Percentiles rank a stretch among this genome's conserved stretches.
Evolutionary conservation across 2,797 vertebrate genomes (phyloP).

Genomic region (Enteromius fasciolatus): DNA sequence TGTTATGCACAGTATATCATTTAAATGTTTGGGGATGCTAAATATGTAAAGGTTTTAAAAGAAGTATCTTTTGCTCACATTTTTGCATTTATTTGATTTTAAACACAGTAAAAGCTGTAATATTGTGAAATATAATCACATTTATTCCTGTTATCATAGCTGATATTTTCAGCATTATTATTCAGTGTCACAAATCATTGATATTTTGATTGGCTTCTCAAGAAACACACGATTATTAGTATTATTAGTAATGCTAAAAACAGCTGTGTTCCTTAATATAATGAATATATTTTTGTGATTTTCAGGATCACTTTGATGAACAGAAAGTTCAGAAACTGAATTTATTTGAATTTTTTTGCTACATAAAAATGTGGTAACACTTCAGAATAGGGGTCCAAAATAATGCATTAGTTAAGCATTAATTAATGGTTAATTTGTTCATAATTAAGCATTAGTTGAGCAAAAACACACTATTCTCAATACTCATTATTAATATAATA

Average conservation of each 20-base stretch:
- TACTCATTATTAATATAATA: too few relatives aligned
- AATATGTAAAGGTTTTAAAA: neutral
- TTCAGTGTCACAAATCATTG: neutral
- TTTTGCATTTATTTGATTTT: neutral
- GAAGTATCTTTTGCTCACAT: neutral
- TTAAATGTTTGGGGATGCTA: neutral
- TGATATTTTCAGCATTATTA: constrained; percentile 2
- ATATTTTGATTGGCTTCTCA: neutral
- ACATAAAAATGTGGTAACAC: too few relatives aligned
- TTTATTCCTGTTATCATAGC: neutral
- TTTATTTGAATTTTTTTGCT: neutral
- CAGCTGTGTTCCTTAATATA: neutral
- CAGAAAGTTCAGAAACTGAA: neutral
- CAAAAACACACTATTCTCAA: too few relatives aligned
- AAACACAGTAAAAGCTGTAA: neutral
- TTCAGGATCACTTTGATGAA: neutral
- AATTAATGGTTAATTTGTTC: too few relatives aligned
- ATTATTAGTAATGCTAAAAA: neutral
- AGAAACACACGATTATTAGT: neutral
- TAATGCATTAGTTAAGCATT: too few relatives aligned
- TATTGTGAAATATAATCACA: too few relatives aligned
- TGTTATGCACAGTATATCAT: neutral
- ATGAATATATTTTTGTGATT: neutral
- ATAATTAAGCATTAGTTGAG: too few relatives aligned
- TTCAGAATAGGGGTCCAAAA: too few relatives aligned